phyloP scores from a whole-genome alignment of 2,888 invertebrate genomes.

The Drosophila lutescens region DNA sequence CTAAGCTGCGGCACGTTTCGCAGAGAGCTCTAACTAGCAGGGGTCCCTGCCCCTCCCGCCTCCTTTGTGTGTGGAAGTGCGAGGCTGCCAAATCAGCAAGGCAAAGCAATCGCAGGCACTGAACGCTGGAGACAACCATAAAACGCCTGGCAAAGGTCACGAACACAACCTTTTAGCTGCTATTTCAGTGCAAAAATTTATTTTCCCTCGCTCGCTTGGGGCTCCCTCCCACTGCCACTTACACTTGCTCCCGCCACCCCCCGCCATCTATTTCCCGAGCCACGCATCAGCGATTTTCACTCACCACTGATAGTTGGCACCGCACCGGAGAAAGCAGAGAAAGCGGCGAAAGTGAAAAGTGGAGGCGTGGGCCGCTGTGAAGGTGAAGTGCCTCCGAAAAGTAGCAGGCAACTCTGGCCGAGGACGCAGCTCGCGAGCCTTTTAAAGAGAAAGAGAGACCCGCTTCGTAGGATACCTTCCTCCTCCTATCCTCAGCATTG shows the following conservation, averaged over 20 bases:
- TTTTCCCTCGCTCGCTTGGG: conserved; percentile 54
- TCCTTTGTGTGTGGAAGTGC: conserved; percentile 10
- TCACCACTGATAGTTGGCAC: conserved; percentile 72
- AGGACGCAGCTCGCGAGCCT: conserved; percentile 35
- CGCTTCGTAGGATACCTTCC: conserved; percentile 5
- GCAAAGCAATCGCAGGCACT: conserved; percentile 63
- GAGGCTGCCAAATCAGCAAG: conserved; percentile 64
- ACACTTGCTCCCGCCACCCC: background rate
- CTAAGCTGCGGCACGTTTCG: conserved; percentile 68
- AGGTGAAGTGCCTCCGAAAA: conserved; percentile 55
- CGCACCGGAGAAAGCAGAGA: conserved; percentile 23
- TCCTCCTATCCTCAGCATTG: conserved; percentile 52
- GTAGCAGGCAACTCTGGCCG: conserved; percentile 43
- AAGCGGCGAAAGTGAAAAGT: conserved; percentile 18
- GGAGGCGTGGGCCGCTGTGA: conserved; percentile 40
- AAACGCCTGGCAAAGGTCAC: conserved; percentile 73
- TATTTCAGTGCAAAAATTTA: conserved; percentile 51
- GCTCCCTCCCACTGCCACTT: conserved; percentile 8
- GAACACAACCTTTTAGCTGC: conserved; percentile 77
- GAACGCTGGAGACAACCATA: conserved; percentile 70
- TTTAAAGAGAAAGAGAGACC: conserved; percentile 9
- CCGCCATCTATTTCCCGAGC: conserved; percentile 29
- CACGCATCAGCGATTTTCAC: conserved; percentile 75
- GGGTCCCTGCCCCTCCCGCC: conserved; percentile 20
- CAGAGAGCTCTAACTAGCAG: conserved; percentile 63